phyloP scores from a whole-genome alignment of 1,140 invertebrate genomes.

The Bombyx mori region DNA sequence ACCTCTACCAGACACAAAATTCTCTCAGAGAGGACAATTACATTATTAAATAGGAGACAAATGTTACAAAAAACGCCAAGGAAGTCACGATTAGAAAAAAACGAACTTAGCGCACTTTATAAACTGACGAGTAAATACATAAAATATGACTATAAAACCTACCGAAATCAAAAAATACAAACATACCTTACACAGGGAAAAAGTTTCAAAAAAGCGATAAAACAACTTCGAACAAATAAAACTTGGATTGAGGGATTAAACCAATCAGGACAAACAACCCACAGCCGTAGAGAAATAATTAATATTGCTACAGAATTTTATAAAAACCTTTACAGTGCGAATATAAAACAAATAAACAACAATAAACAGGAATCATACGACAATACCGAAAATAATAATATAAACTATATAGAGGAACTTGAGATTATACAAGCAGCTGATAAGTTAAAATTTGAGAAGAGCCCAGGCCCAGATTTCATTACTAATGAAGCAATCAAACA shows the following conservation, averaged over 20 bases:
- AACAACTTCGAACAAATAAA: slow-evolving; percentile 5
- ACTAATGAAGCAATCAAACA: slow-evolving; percentile 10
- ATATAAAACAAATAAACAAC: background rate
- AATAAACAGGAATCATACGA: background rate
- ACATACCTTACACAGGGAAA: background rate
- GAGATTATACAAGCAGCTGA: slow-evolving; percentile 8
- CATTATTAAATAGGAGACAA: background rate
- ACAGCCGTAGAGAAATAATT: slow-evolving; percentile 6
- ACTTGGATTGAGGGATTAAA: slow-evolving; percentile 9
- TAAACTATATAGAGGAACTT: slow-evolving; percentile 3
- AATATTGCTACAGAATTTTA: slow-evolving; percentile 10
- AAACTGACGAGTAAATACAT: slow-evolving; percentile 6
- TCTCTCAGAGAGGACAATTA: background rate
- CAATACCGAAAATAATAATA: background rate
- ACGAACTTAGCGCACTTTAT: slow-evolving; percentile 5
- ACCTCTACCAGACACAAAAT: background rate
- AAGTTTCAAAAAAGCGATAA: slow-evolving; percentile 7
- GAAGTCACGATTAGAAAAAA: slow-evolving; percentile 4
- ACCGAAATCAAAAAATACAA: slow-evolving; percentile 3
- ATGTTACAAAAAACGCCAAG: slow-evolving; percentile 5
- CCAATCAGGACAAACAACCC: background rate
- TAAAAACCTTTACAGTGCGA: slow-evolving; percentile 8
- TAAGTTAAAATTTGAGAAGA: slow-evolving; percentile 10
- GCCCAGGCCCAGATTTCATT: slow-evolving; percentile 6
- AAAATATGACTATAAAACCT: slow-evolving; percentile 5